A percentile compares a stretch with the other conserved stretches of the same genome.
These are phyloP conservation scores for Apotomis betuletana DNA, from an alignment of 2,888 invertebrate genomes.

Conservation along the genomic window DNA sequence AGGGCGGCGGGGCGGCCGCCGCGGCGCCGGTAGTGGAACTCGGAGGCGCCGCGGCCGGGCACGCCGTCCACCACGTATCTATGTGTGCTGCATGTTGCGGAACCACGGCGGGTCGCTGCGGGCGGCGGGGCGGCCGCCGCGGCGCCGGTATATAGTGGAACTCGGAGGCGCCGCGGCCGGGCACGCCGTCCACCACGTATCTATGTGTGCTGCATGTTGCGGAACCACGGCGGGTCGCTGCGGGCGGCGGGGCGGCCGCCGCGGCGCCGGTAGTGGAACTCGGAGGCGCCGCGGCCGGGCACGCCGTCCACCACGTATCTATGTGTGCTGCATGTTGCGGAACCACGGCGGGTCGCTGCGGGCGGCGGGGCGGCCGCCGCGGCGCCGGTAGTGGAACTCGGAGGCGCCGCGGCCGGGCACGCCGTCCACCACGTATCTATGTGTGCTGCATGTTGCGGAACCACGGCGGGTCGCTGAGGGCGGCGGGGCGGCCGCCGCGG, in stretches of 20 bases:
- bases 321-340: constrained; percentile 69
- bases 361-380: constrained; percentile 79
- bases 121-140: constrained; percentile 79
- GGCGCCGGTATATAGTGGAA: constrained; percentile 88
- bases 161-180: constrained; percentile 88
- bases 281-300: constrained; percentile 87
- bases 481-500: constrained; percentile 79
- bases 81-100: constrained; percentile 69
- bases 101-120: constrained; percentile 83
- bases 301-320: constrained; percentile 82
- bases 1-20: constrained; percentile 79
- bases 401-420: constrained; percentile 87
- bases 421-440: constrained; percentile 79
- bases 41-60: constrained; percentile 87
- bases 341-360: constrained; percentile 83
- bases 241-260: no score
- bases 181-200: no score
- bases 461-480: constrained; percentile 82
- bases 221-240: no score
- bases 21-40: constrained; percentile 87
- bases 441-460: constrained; percentile 75
- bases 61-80: constrained; percentile 82
- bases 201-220: no score
- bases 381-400: constrained; percentile 88
- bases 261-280: constrained; percentile 88